Conservation (phyloP, 2,888 invertebrate species). For the Norana najaformis region DNA sequence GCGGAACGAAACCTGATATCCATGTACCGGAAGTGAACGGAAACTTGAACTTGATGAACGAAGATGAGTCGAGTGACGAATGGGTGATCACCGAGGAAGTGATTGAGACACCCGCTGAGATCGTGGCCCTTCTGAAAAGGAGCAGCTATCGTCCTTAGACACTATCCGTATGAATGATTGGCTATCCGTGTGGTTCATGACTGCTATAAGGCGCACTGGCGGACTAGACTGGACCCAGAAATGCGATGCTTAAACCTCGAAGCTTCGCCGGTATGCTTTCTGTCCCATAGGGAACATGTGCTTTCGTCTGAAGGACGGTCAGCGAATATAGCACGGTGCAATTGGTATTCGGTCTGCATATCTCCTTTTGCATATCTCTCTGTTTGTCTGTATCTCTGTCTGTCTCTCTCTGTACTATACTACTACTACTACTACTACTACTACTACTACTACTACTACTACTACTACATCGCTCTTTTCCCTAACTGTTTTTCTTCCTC, state of each 20-base stretch:
- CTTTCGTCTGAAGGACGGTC: not conserved
- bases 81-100: constrained; percentile 44
- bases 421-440: too few relatives aligned
- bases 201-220: not conserved
- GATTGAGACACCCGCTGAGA: constrained; percentile 44
- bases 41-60: constrained; percentile 19
- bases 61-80: constrained; percentile 37
- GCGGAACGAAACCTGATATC: not conserved
- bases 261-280: not conserved
- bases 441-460: too few relatives aligned
- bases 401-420: not conserved
- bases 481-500: not conserved
- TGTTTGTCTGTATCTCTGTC: not conserved
- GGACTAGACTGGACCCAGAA: too few relatives aligned
- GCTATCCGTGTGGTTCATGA: not conserved
- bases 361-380: too few relatives aligned
- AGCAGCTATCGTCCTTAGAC: not conserved
- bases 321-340: not conserved
- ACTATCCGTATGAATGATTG: too few relatives aligned
- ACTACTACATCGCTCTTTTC: too few relatives aligned
- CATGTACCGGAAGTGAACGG: not conserved
- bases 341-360: not conserved
- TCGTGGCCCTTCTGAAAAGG: constrained; percentile 37
- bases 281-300: not conserved
- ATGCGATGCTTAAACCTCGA: not conserved